A percentile compares a stretch with the other conserved stretches of the same genome.
Evolutionary conservation across 2,888 invertebrate species (phyloP).

Genomic region (Catotricha subobsoleta): DNA sequence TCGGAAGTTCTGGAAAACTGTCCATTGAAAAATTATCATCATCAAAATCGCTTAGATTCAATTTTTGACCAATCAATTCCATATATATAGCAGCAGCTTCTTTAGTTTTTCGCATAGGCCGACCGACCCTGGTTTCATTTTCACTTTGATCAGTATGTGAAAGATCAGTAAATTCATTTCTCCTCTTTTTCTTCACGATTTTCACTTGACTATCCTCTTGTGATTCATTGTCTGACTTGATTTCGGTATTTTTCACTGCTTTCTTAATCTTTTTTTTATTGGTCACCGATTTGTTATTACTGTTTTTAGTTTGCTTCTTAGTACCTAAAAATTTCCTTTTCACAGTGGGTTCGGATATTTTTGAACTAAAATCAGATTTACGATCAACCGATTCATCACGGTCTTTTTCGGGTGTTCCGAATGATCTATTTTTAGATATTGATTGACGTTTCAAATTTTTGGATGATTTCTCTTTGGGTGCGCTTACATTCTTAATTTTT

Average conservation of each 20-base stretch:
- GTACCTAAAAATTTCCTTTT: constrained; percentile 12
- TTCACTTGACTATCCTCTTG: constrained; percentile 1
- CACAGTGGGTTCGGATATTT: constrained; percentile 12
- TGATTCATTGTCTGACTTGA: constrained; percentile 4
- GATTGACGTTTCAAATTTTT: not conserved
- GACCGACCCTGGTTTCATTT: constrained; percentile 13
- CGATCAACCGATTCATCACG: constrained; percentile 8
- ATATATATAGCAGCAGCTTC: constrained; percentile 57
- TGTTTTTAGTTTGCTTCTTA: constrained; percentile 8
- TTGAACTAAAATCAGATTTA: constrained; percentile 12
- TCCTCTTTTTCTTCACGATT: constrained; percentile 4
- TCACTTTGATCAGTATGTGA: constrained; percentile 13
- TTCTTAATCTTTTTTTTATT: constrained; percentile 1
- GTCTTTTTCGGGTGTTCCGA: not conserved
- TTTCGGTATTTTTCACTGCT: constrained; percentile 9
- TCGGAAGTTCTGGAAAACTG: constrained; percentile 49
- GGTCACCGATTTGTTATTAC: not conserved
- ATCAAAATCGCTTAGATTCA: constrained; percentile 41
- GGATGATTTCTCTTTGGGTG: not conserved
- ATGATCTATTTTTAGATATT: not conserved
- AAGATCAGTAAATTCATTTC: constrained; percentile 9
- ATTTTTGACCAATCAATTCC: constrained; percentile 51
- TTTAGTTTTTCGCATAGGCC: constrained; percentile 53
- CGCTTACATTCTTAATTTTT: not conserved
- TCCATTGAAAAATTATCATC: constrained; percentile 44